Evolutionary conservation across 2,113 vertebrate species (phyloP), one percentile per base, ranked within the genome.

Genomic region (Hypomesus transpacificus): DNA sequence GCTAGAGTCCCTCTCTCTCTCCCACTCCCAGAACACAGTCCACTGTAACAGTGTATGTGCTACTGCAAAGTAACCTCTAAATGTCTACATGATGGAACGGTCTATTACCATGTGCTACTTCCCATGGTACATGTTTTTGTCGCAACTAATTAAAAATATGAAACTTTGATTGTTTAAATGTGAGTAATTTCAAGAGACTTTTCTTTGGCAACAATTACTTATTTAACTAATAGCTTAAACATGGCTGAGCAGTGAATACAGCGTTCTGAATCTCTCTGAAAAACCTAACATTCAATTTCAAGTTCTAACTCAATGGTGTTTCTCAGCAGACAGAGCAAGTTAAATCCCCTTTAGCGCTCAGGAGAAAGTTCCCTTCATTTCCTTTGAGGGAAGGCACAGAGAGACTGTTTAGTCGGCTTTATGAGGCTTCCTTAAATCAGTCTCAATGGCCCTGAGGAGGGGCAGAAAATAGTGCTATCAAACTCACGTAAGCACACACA

Each of bases 321-420:
- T 64, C 20, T 56, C 71, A 75, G 74, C 71, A 75, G 62, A 60
- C 46, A 66, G 56, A 5, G 60, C 75, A 76, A 77, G 7, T 67
- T 64, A 60, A 80, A 62, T 62, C 61, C 76, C 73, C 80, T 63
- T 68, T 59, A 73, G 75, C 71, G 69, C 71, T 75, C 70, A 63
- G 34, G 61, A 72, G 71, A 79, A 79, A 82, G 70, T 65, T 65
- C 77, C 75, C 79, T 81, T 81, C 26, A 84, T 83, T 80, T 83
- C 72, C 71, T 84, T 57, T 75, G 63, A 24, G 63, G 75, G 70
- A 52, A 77, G 26, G 53, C 56, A 53, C 46, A 61, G 34, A 70
- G 82, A 77, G 60, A 78, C 71, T 76, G 68, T 64, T 74, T 72
- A 54, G 53, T 73, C 73, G 56, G 68, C 77, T 80, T 85, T 84